Conservation (phyloP, 2,113 vertebrate species). For the Rhodinocichla rosea region DNA sequence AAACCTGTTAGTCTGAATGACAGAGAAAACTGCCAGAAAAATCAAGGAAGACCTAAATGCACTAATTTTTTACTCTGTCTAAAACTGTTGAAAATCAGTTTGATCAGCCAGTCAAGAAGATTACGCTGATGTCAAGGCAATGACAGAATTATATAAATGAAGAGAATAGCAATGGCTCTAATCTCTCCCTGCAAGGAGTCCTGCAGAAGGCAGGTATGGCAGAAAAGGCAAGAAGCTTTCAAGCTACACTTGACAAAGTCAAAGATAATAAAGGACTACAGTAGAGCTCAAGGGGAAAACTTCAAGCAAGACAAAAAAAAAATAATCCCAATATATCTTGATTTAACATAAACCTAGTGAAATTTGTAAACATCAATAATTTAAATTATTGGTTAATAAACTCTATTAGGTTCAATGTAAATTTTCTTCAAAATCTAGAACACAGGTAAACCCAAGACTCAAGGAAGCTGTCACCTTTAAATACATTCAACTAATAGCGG, state of each 20-base stretch:
- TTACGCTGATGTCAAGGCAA: constrained; percentile 6
- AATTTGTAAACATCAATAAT: neutral
- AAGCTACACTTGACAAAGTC: neutral
- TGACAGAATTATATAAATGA: constrained; percentile 54
- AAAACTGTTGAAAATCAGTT: constrained; percentile 49
- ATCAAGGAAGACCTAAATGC: neutral
- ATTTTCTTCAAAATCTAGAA: neutral
- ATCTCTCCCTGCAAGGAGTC: neutral
- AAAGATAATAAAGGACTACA: neutral
- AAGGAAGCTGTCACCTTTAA: neutral
- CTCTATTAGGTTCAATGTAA: neutral
- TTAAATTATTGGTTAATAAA: neutral
- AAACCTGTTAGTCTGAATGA: neutral
- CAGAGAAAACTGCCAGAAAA: constrained; percentile 30
- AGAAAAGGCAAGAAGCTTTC: neutral
- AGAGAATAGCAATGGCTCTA: neutral
- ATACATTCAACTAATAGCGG: neutral
- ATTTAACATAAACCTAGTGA: neutral
- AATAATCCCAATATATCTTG: neutral
- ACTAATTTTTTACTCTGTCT: constrained; percentile 47
- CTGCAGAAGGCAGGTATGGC: neutral
- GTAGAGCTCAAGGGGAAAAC: neutral
- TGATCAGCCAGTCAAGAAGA: constrained; percentile 59
- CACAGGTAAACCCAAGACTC: neutral
- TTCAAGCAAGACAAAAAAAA: neutral